A percentile compares a stretch with the other conserved stretches of the same genome.
Conservation (phyloP, 1,140 invertebrate species). For the Macrosteles quadrilineatus region DNA sequence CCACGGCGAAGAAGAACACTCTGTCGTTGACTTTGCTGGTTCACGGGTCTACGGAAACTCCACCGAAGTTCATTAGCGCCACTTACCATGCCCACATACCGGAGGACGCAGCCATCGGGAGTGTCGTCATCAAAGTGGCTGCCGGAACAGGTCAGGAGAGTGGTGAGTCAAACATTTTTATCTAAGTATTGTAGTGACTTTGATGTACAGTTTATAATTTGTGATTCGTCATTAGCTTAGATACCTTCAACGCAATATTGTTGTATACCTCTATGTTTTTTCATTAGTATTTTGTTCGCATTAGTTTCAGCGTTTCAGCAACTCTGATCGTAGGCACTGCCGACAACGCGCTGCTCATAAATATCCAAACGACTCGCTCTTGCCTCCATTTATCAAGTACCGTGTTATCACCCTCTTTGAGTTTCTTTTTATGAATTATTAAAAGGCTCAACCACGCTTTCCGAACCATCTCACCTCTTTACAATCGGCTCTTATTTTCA, state of each 20-base stretch:
- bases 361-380: neutral
- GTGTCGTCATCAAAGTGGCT: slow-evolving; percentile 73
- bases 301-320: no score
- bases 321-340: no score
- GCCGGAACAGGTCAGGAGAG: slow-evolving; percentile 68
- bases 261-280: no score
- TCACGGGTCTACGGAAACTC: slow-evolving; percentile 71
- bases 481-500: neutral
- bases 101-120: slow-evolving; percentile 76
- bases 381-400: neutral
- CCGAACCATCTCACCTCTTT: neutral
- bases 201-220: neutral
- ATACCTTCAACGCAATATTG: neutral
- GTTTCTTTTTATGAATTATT: slow-evolving; percentile 5
- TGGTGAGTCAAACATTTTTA: slow-evolving; percentile 56
- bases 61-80: slow-evolving; percentile 76
- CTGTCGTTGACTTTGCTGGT: slow-evolving; percentile 67
- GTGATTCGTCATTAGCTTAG: neutral
- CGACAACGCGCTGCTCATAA: no score
- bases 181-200: slow-evolving; percentile 3
- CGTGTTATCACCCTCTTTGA: slow-evolving; percentile 6
- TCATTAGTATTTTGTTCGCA: no score
- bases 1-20: slow-evolving; percentile 63
- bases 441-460: neutral
- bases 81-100: slow-evolving; percentile 76